Evolutionary conservation across 2,113 vertebrate species (phyloP).

Genomic region (Polypterus bichir): DNA sequence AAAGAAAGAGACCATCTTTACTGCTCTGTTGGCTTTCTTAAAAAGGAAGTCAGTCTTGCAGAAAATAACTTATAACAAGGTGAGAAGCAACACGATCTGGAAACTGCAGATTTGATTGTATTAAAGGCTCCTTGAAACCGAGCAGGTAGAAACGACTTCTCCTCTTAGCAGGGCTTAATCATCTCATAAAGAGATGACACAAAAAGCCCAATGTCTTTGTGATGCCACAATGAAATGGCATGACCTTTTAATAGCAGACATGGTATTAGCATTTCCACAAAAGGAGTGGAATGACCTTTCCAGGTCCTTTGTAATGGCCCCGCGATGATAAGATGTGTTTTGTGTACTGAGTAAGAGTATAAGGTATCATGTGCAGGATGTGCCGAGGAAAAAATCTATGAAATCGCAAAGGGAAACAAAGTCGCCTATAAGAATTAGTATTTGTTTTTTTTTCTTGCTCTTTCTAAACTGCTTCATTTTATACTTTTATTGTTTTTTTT

Average conservation of each 20-base stretch:
- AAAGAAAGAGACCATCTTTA: neutral
- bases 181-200: conserved; percentile 1
- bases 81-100: neutral
- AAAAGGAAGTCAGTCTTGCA: neutral
- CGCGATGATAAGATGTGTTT: conserved; percentile 4
- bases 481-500: no score
- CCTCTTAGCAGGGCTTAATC: neutral
- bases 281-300: conserved; percentile 23
- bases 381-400: no score
- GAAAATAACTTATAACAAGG: conserved; percentile 10
- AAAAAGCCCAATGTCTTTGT: conserved; percentile 9
- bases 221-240: conserved; percentile 8
- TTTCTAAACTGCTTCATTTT: no score
- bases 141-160: neutral
- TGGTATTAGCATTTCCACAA: conserved; percentile 19
- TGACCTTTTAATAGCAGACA: conserved; percentile 7
- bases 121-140: neutral
- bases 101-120: neutral
- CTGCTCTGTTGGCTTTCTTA: neutral
- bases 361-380: no score
- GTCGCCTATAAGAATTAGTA: no score
- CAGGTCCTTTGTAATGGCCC: conserved; percentile 5
- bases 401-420: no score
- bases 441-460: no score
- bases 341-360: no score